Base-by-base conservation (phyloP, 2,888 invertebrate genomes). In the Epirrhoe tristata region DNA sequence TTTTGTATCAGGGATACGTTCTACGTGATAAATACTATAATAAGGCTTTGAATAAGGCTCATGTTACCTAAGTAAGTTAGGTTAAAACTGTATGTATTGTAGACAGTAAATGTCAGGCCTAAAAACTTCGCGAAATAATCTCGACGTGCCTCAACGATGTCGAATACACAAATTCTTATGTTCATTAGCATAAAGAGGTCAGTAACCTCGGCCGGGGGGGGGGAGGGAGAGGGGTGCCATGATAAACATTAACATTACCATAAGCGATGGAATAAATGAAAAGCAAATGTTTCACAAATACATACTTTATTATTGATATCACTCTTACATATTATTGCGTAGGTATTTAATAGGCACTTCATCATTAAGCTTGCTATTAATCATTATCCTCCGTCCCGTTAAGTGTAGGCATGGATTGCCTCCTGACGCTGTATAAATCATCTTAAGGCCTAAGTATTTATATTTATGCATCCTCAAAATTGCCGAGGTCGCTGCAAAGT, bases 161-260 rank as follows among this genome's bases (percentile, higher is more conserved):
- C 48, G 58, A 67, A 63, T 43, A 55, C 55, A 66, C 39, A 58
- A 54, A 64, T 65, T 66, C 31, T 62, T 61, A 69, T 58, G 59
- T 65, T 63, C 53, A 65, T 70, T 65, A 63, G 63, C 63, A 63
- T 64, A 46, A 51, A 14, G 53, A 68, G 68, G 68, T 68, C 68
- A 64, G 16, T 52, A 70, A 70, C 61, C 68, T 55, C 56, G 53
- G 60, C 51, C 5, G 52, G 52, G 32, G 24, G 55, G 17, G 6
- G 58, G 48, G n/a, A n/a, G 24, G 46, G 56, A 7, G 56, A 24
- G 58, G 54, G n/a, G 63, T 64, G 63, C 51, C 68, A 24, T 66
- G 63, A 69, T 69, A 73, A 73, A 70, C 58, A 73, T 72, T 54
- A 66, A 69, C 62, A 73, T 70, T 66, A 74, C 60, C 69, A 69